Evolutionary conservation across 2,888 invertebrate species (phyloP).

Genomic region (Phoenoteleia sp.): DNA sequence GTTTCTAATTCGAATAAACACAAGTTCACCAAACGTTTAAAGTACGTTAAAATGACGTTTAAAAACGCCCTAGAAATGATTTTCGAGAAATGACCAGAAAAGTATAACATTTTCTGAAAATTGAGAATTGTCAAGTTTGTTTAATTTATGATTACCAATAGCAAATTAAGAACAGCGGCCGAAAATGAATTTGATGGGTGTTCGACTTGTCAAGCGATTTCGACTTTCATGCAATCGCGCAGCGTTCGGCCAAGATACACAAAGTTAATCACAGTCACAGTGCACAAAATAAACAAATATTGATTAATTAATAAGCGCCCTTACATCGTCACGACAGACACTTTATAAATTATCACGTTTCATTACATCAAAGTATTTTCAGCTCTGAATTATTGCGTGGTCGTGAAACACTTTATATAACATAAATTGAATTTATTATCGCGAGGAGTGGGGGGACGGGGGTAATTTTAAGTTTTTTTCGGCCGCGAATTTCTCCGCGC

Average conservation of each 20-base stretch:
- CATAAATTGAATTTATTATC: slow-evolving; percentile 43
- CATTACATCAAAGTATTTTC: slow-evolving; percentile 51
- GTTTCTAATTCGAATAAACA: too few relatives aligned
- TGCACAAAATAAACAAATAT: slow-evolving; percentile 29
- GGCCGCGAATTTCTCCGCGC: not conserved
- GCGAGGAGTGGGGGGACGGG: too few relatives aligned
- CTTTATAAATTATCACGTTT: slow-evolving; percentile 49
- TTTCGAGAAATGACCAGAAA: too few relatives aligned
- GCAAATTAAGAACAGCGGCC: too few relatives aligned
- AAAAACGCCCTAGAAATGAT: too few relatives aligned
- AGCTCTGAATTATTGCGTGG: slow-evolving; percentile 29
- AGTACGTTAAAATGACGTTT: too few relatives aligned
- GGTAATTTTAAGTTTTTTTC: too few relatives aligned
- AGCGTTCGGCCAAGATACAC: slow-evolving; percentile 19
- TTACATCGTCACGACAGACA: slow-evolving; percentile 22
- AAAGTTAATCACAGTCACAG: slow-evolving; percentile 8
- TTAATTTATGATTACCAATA: too few relatives aligned
- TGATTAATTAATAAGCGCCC: slow-evolving; percentile 45
- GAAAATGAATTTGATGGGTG: not conserved
- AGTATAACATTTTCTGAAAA: too few relatives aligned
- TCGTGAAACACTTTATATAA: slow-evolving; percentile 37
- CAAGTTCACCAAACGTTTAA: too few relatives aligned
- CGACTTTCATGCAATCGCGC: not conserved
- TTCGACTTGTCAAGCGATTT: not conserved
- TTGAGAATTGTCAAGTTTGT: too few relatives aligned